phyloP scores from a whole-genome alignment of 2,113 vertebrate species.

The Charadrius vociferus region DNA sequence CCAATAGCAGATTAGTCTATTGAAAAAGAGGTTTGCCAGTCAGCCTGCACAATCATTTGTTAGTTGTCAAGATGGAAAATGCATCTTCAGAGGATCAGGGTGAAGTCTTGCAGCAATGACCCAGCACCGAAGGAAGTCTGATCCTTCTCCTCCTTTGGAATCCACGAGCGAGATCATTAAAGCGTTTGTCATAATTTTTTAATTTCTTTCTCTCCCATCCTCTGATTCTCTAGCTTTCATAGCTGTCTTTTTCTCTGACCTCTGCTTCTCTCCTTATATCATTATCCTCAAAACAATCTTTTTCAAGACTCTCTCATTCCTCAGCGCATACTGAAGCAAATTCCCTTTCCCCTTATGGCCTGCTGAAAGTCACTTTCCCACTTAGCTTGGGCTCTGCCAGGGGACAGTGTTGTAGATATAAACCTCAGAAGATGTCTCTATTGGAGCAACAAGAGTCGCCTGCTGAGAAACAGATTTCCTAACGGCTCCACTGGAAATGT shows the following conservation, averaged over 20 bases:
- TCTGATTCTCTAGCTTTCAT: slow-evolving; percentile 2
- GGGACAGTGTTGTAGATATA: neutral
- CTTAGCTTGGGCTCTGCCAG: neutral
- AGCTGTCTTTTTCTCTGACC: neutral
- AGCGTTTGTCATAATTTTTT: neutral
- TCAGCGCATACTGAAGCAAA: neutral
- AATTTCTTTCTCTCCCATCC: neutral
- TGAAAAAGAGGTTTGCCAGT: neutral
- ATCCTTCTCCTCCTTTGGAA: slow-evolving; percentile 33
- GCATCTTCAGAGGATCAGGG: neutral
- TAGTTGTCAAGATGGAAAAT: neutral
- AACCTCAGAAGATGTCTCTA: neutral
- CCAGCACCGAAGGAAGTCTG: neutral
- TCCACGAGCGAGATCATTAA: neutral
- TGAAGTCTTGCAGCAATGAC: neutral
- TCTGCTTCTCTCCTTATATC: slow-evolving; percentile 10
- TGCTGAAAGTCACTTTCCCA: neutral
- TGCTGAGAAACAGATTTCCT: neutral
- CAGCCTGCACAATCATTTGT: neutral
- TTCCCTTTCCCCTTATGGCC: neutral
- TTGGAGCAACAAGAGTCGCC: neutral
- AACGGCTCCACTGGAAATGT: neutral
- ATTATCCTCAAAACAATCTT: neutral
- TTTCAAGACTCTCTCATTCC: neutral
- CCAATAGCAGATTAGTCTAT: neutral